These are phyloP conservation scores for Drosophila siamana DNA, from an alignment of 2,888 invertebrate species.

Conservation along the genomic window DNA sequence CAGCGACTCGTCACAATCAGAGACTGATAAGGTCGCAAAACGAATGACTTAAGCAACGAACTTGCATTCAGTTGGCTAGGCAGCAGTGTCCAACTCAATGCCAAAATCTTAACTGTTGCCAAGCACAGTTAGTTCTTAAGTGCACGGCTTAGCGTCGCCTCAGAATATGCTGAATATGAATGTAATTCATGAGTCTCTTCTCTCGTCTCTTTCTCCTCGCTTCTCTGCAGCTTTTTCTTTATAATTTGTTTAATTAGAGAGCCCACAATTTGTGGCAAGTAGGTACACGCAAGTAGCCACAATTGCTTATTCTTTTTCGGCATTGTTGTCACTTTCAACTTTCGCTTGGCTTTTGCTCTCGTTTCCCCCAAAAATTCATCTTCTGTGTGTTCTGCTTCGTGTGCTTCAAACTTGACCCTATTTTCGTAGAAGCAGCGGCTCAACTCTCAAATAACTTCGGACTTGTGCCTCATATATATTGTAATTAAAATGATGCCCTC, in stretches of 20 bases:
- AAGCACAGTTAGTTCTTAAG: slow-evolving; percentile 25
- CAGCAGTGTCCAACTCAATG: slow-evolving; percentile 52
- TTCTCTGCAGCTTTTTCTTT: background rate
- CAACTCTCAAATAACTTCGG: slow-evolving; percentile 13
- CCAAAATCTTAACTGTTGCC: slow-evolving; percentile 35
- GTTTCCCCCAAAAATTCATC: slow-evolving; percentile 43
- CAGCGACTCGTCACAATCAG: slow-evolving; percentile 50
- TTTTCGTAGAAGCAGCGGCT: slow-evolving; percentile 19
- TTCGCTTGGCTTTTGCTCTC: slow-evolving; percentile 68
- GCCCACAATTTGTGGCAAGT: slow-evolving; percentile 16
- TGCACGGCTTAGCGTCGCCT: slow-evolving; percentile 16
- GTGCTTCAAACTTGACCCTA: slow-evolving; percentile 70
- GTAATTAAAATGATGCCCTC: slow-evolving; percentile 53
- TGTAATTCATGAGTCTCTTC: slow-evolving; percentile 8
- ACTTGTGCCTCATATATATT: slow-evolving; percentile 43
- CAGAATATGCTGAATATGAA: background rate
- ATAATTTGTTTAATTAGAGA: slow-evolving; percentile 21
- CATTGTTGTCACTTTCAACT: slow-evolving; percentile 73
- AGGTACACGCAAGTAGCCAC: slow-evolving; percentile 13
- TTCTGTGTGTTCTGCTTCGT: slow-evolving; percentile 52
- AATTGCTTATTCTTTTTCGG: slow-evolving; percentile 1
- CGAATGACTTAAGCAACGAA: slow-evolving; percentile 78
- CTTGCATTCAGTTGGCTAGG: slow-evolving; percentile 41
- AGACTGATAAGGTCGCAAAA: slow-evolving; percentile 64
- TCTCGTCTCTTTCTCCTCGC: background rate